A percentile compares a stretch with the other conserved stretches of the same genome.
These are phyloP conservation scores for Promerops cafer DNA, from an alignment of 2,113 vertebrate species.

Conservation along the genomic window DNA sequence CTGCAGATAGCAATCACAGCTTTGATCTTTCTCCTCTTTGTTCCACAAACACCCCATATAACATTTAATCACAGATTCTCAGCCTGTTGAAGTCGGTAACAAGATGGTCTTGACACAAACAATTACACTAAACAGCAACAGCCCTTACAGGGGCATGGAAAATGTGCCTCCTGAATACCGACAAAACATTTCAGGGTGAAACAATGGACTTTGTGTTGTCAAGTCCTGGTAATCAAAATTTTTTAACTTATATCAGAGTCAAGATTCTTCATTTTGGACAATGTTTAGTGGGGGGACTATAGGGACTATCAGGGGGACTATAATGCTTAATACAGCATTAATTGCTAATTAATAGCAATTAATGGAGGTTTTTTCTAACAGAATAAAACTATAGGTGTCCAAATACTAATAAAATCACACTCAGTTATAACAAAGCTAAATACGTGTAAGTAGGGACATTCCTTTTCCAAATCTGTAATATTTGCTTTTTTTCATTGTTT, in stretches of 20 bases:
- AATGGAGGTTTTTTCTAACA: rapidly evolving
- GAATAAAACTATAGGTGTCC: neutral
- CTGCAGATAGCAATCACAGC: neutral
- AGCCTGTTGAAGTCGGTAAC: neutral
- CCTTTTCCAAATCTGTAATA: neutral
- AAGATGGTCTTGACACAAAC: neutral
- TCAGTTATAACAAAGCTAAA: neutral
- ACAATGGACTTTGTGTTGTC: rapidly evolving
- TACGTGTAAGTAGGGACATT: neutral
- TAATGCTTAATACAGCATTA: no score
- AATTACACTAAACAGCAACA: neutral
- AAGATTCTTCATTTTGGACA: neutral
- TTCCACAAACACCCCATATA: neutral
- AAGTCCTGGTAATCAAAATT: neutral
- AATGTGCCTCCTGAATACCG: neutral
- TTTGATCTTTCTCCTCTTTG: neutral
- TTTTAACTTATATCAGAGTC: neutral
- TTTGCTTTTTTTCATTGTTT: neutral
- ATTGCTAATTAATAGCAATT: neutral
- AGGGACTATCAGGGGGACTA: no score
- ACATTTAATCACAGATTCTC: neutral
- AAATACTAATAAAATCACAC: neutral
- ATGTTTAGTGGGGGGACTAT: neutral
- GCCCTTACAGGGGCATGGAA: neutral
- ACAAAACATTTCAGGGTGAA: neutral